A percentile compares a stretch with the other conserved stretches of the same genome.
Conservation (phyloP, 2,113 vertebrate genomes). For the Zootoca vivipara region DNA sequence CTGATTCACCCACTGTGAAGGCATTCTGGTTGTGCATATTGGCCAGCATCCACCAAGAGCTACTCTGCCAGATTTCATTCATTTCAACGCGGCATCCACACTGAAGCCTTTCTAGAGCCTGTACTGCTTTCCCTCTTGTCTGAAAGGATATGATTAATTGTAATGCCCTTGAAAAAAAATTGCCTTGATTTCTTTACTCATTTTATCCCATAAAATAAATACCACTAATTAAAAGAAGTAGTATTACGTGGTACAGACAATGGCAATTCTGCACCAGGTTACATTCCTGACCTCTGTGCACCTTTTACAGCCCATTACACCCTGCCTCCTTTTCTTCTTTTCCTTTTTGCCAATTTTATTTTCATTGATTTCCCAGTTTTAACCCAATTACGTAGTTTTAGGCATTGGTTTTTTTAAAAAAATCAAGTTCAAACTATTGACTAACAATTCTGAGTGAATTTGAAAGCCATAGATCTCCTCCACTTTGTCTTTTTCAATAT, state of each 20-base stretch:
- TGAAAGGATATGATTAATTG: not conserved
- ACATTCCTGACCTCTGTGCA: not conserved
- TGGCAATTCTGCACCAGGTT: no score
- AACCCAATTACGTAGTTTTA: not conserved
- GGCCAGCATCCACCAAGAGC: not conserved
- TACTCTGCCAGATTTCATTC: not conserved
- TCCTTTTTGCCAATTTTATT: no score
- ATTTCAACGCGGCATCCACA: not conserved
- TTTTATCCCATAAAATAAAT: not conserved
- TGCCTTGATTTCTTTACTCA: not conserved
- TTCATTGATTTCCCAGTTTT: no score
- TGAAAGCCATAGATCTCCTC: not conserved
- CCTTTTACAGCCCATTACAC: no score
- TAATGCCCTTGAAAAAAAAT: not conserved
- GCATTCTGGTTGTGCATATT: not conserved
- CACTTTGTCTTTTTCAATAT: not conserved
- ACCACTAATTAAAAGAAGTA: not conserved
- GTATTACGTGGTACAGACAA: not conserved
- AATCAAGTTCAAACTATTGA: not conserved
- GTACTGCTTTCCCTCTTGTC: slow-evolving; percentile 1
- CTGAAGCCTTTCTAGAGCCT: slow-evolving; percentile 13
- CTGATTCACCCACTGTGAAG: not conserved
- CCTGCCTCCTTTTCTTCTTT: no score
- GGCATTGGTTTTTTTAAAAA: not conserved
- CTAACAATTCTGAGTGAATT: not conserved